phyloP scores from a whole-genome alignment of 1,140 invertebrate species.

The Cyphomyrmex costatus region DNA sequence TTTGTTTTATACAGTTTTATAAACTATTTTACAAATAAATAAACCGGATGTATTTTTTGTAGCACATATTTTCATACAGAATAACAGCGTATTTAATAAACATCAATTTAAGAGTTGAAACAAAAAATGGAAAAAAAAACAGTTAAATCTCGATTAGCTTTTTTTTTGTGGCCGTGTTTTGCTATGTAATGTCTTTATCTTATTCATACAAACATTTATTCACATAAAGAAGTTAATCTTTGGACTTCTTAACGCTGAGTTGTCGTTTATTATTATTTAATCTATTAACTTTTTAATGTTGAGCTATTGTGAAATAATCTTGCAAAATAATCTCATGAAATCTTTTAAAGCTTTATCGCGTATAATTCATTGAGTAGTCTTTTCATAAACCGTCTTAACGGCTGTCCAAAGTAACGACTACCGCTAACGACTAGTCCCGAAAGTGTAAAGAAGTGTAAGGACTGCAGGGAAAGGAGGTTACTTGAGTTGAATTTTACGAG shows the following conservation, averaged over 20 bases:
- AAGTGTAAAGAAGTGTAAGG: constrained; percentile 69
- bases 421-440: constrained; percentile 71
- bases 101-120: background rate
- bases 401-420: constrained; percentile 68
- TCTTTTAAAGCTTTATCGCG: background rate
- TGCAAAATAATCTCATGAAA: background rate
- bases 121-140: background rate
- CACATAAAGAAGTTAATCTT: background rate
- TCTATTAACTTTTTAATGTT: constrained; percentile 4
- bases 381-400: constrained; percentile 54
- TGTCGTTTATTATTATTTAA: background rate
- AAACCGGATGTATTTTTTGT: constrained; percentile 8
- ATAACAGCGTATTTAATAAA: constrained; percentile 24
- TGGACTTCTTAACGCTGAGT: background rate
- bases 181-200: background rate
- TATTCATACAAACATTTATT: background rate
- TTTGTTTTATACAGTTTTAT: background rate
- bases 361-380: constrained; percentile 28
- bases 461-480: constrained; percentile 57
- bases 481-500: constrained; percentile 60
- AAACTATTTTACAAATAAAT: constrained; percentile 19
- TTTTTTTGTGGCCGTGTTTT: background rate
- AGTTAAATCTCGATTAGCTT: background rate
- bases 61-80: background rate
- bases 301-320: background rate